Percentiles rank a stretch among this genome's conserved stretches.
These are phyloP conservation scores for Drosophila novamexicana DNA, from an alignment of 1,140 invertebrate species.

Conservation along the genomic window DNA sequence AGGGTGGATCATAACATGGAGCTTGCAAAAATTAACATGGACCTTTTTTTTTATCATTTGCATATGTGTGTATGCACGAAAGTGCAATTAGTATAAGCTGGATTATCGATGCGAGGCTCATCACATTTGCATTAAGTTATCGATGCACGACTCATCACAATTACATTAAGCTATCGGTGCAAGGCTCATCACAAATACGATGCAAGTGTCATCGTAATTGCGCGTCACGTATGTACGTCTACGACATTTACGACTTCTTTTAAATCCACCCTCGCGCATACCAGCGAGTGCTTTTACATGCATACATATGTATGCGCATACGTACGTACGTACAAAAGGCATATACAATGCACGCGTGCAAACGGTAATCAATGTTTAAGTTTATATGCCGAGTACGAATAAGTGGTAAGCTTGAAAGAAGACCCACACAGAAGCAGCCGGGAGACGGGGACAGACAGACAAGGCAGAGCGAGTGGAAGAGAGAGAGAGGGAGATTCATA, in stretches of 20 bases:
- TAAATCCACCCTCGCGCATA: slow-evolving; percentile 49
- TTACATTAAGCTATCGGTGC: slow-evolving; percentile 19
- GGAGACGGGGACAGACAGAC: slow-evolving; percentile 11
- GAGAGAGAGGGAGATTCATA: slow-evolving; percentile 53
- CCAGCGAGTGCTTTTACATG: slow-evolving; percentile 32
- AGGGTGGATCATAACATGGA: slow-evolving; percentile 34
- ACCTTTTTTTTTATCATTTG: not conserved
- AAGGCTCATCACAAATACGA: slow-evolving; percentile 11
- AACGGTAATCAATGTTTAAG: slow-evolving; percentile 76
- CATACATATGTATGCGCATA: slow-evolving; percentile 11
- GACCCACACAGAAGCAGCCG: slow-evolving; percentile 50
- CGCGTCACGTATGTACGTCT: slow-evolving; percentile 1
- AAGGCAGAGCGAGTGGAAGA: slow-evolving; percentile 30
- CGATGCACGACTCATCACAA: slow-evolving; percentile 7
- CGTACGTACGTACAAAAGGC: slow-evolving; percentile 7
- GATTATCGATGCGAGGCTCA: slow-evolving; percentile 1
- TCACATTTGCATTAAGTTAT: slow-evolving; percentile 3
- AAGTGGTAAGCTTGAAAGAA: slow-evolving; percentile 59
- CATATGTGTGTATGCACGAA: no score
- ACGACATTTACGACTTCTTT: slow-evolving; percentile 15
- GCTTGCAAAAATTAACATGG: not conserved
- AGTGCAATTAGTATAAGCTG: not conserved
- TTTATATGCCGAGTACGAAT: slow-evolving; percentile 57
- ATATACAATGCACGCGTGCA: slow-evolving; percentile 64
- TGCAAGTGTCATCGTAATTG: slow-evolving; percentile 17